phyloP scores from a whole-genome alignment of 2,888 invertebrate species.

The Theodoxus fluviatilis region DNA sequence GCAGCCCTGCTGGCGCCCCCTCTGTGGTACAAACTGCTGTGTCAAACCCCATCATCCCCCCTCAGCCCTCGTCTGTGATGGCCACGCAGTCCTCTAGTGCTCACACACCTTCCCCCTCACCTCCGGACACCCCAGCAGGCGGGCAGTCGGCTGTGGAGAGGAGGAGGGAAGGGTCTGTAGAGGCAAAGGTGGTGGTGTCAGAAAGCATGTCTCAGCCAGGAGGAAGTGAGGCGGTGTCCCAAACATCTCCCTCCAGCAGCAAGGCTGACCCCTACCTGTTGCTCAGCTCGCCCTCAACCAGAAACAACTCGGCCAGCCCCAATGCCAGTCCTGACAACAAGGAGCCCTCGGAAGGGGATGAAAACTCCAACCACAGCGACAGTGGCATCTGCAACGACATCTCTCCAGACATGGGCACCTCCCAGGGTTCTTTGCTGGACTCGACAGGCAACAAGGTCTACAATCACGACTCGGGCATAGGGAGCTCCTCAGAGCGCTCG shows the following conservation, averaged over 20 bases:
- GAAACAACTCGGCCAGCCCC: constrained; percentile 30
- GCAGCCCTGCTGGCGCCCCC: too few species aligned
- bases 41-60: too few species aligned
- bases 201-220: too few species aligned
- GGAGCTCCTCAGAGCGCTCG: constrained; percentile 56
- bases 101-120: too few species aligned
- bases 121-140: too few species aligned
- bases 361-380: constrained; percentile 51
- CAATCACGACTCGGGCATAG: constrained; percentile 58
- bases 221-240: constrained; percentile 6
- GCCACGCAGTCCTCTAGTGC: too few species aligned
- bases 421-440: constrained; percentile 42
- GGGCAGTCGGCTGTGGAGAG: too few species aligned
- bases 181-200: too few species aligned
- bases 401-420: constrained; percentile 35
- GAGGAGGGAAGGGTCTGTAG: too few species aligned
- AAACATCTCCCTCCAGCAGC: constrained; percentile 18
- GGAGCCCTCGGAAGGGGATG: constrained; percentile 44
- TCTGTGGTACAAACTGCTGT: too few species aligned
- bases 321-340: constrained; percentile 38
- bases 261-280: constrained; percentile 28
- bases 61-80: too few species aligned
- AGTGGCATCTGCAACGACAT: constrained; percentile 43
- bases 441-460: constrained; percentile 42
- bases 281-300: constrained; percentile 33